Conservation (phyloP, 2,113 vertebrate species). For the Tychaedon coryphoeus region DNA sequence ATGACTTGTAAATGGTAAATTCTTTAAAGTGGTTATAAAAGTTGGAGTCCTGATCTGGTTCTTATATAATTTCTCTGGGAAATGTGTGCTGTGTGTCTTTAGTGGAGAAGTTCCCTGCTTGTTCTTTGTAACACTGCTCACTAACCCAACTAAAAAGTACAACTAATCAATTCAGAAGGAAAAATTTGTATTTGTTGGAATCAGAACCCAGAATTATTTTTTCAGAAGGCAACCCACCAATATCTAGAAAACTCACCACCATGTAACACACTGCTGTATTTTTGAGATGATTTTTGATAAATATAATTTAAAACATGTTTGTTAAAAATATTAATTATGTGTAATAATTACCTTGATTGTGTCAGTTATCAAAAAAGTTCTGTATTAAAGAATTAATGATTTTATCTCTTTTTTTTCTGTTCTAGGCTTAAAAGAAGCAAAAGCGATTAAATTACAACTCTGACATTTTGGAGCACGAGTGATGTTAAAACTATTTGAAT, state of each 20-base stretch:
- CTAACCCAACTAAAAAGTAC: neutral
- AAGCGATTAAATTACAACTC: conserved; percentile 11
- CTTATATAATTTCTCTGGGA: neutral
- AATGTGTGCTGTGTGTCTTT: neutral
- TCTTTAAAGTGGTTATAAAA: neutral
- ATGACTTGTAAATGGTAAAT: neutral
- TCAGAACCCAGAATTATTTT: neutral
- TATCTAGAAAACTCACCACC: neutral
- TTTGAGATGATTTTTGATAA: neutral
- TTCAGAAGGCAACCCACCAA: neutral
- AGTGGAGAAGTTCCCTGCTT: neutral
- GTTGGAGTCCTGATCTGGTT: neutral
- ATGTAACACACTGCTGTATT: neutral
- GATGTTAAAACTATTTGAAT: conserved; percentile 39
- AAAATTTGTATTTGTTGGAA: neutral
- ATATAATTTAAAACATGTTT: neutral
- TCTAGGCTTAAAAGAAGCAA: conserved; percentile 46
- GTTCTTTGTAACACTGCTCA: neutral
- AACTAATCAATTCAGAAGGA: neutral
- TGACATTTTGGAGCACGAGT: neutral
- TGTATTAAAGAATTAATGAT: neutral
- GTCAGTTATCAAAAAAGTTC: neutral
- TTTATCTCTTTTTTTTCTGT: conserved; percentile 17
- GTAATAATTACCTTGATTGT: neutral
- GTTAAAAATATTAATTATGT: neutral